Evolutionary conservation across 2,888 invertebrate species (phyloP).

Genomic region (Laspeyria flexula): DNA sequence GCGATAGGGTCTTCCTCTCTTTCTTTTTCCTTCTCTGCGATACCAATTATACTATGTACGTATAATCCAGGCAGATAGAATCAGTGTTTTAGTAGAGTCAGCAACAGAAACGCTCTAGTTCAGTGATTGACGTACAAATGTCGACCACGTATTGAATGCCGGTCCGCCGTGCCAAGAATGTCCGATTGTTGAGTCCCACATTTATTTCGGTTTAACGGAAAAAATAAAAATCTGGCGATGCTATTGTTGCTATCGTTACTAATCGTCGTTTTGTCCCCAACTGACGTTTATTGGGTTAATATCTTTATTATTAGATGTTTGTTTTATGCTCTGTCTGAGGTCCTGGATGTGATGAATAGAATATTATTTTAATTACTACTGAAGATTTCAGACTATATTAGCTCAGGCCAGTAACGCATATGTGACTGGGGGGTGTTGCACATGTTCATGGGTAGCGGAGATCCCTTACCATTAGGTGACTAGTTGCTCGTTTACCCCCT

Average conservation of each 20-base stretch:
- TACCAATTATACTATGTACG: too few species aligned
- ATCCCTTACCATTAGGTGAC: too few species aligned
- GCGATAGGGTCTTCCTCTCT: too few species aligned
- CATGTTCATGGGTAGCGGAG: too few species aligned
- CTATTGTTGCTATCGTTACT: constrained; percentile 34
- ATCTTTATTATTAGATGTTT: constrained; percentile 16
- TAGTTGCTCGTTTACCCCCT: too few species aligned
- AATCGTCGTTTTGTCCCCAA: constrained; percentile 29
- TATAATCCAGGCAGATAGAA: too few species aligned
- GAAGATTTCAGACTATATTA: too few species aligned
- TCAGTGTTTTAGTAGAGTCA: constrained; percentile 10
- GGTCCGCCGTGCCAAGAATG: constrained; percentile 68
- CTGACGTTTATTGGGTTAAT: constrained; percentile 27
- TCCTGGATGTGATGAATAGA: neutral
- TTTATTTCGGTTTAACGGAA: constrained; percentile 52
- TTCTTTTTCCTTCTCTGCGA: too few species aligned
- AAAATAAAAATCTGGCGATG: constrained; percentile 40
- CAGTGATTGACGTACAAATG: constrained; percentile 41
- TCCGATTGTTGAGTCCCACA: constrained; percentile 51
- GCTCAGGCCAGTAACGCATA: too few species aligned
- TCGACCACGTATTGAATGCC: constrained; percentile 43
- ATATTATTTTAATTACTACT: too few species aligned
- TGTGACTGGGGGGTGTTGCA: too few species aligned
- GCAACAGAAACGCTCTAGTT: constrained; percentile 19
- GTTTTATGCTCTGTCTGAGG: neutral